These are phyloP conservation scores for Leptinotarsa undecemlineata DNA, from an alignment of 1,140 invertebrate species.

Conservation along the genomic window DNA sequence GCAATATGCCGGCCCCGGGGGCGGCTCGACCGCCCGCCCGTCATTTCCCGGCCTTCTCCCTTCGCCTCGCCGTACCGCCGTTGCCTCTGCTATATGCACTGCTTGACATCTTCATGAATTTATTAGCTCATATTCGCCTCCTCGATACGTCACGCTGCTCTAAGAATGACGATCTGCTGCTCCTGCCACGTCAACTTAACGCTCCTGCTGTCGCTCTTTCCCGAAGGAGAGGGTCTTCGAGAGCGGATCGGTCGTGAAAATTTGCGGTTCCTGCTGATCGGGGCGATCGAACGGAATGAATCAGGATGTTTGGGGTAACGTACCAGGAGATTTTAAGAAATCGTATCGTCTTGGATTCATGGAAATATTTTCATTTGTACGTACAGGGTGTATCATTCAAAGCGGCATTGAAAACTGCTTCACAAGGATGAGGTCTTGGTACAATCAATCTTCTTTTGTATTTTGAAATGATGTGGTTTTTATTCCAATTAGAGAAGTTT, in stretches of 20 bases:
- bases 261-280: not conserved
- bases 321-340: too few species aligned
- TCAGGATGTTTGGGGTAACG: too few species aligned
- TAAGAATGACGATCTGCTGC: slow-evolving; percentile 1
- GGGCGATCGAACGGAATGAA: too few species aligned
- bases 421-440: too few species aligned
- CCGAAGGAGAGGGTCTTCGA: not conserved
- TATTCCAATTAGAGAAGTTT: too few species aligned
- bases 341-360: too few species aligned
- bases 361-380: too few species aligned
- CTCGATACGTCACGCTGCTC: not conserved
- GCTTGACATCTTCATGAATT: slow-evolving; percentile 11
- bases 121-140: slow-evolving; percentile 4
- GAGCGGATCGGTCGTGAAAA: not conserved
- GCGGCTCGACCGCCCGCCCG: not conserved
- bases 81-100: not conserved
- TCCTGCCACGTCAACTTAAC: not conserved
- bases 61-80: not conserved
- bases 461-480: too few species aligned
- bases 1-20: slow-evolving; percentile 12
- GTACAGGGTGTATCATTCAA: too few species aligned
- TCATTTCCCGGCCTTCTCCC: not conserved
- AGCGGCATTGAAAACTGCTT: too few species aligned
- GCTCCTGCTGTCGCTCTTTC: not conserved
- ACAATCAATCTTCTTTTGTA: too few species aligned